Base-by-base conservation (phyloP, 2,888 invertebrate genomes). In the Cryptus viduatorius region DNA sequence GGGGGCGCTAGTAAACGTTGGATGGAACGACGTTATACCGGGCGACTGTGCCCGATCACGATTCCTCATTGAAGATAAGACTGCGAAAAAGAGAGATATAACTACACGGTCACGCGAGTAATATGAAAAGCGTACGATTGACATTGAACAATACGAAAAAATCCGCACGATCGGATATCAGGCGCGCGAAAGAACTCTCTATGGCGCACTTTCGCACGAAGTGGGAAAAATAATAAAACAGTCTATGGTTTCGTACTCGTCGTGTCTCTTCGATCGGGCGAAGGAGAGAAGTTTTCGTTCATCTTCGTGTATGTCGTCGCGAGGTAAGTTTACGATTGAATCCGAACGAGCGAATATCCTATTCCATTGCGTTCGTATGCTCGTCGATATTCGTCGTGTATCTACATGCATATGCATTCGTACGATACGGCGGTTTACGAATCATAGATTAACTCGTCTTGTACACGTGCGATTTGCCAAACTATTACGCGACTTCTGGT, bases 291-390 rank as follows among this genome's bases (percentile, higher is more conserved):
- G 56, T n/a, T 59, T 24, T 10, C 29, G 12, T 12, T 24, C 67
- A 19, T 65, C 46, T 37, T 61, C 61, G 59, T 12, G 29, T 14
- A 46, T 44, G 73, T 73, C 46, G 42, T 61, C 44, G 85, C 37
- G 56, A 24, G 56, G 56, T 56, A 85, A 84, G 78, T 87, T 89
- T 87, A 87, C 86, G 88, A 89, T 87, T 87, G 87, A 87, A 89
- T 83, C 82, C 73, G 56, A 46, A 24, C 56, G 53, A 53, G 44
- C 71, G 44, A 59, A 42, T 19, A 72, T 59, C 19, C 42, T 24
- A 14, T 24, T 14, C 10, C 3, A 16, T 10, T 19, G 12, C 10
- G 24, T 3, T 7, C n/a, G 31, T 24, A n/a, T 24, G 4, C 24
- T 16, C n/a, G 14, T 14, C 4, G 4, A 7, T 44, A 19, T 56